A percentile compares a stretch with the other conserved stretches of the same genome.
Conservation (phyloP, 92 coral and sea anemone species). For the Epizoanthus stellaris region DNA sequence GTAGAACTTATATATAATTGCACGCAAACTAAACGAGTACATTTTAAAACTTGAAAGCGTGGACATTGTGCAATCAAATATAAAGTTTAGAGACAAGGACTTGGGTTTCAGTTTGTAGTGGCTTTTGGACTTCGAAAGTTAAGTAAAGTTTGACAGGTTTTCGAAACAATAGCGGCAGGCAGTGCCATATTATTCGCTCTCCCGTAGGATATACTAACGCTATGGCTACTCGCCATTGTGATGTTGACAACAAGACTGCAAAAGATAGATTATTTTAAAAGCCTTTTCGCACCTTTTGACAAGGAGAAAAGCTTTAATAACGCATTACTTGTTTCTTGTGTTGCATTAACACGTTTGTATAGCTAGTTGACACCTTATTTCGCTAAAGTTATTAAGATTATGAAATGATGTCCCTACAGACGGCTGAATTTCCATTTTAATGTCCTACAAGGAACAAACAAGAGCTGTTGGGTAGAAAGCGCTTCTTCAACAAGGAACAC, state of each 20-base stretch:
- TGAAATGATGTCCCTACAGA: conserved; percentile 21
- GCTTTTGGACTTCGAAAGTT: background rate
- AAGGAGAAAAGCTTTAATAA: conserved; percentile 67
- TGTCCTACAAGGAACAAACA: conserved; percentile 4
- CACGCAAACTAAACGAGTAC: background rate
- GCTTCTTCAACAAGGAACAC: conserved; percentile 12
- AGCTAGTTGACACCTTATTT: conserved; percentile 38
- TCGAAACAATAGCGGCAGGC: background rate
- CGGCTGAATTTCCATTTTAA: conserved; percentile 23
- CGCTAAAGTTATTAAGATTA: conserved; percentile 12
- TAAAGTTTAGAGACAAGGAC: background rate
- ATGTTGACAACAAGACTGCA: background rate
- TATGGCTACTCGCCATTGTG: background rate
- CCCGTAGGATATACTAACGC: background rate
- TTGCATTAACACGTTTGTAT: conserved; percentile 78
- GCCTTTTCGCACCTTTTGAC: conserved; percentile 60
- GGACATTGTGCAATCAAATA: background rate
- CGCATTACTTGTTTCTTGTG: conserved; percentile 66
- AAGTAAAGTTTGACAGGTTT: background rate
- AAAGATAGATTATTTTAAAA: conserved; percentile 12
- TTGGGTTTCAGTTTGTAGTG: background rate
- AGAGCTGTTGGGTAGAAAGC: conserved; percentile 12
- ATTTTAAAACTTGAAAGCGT: background rate
- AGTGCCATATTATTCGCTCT: background rate
- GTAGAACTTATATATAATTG: background rate